phyloP scores from a whole-genome alignment of 2,113 vertebrate species.

The Hymenochirus boettgeri region DNA sequence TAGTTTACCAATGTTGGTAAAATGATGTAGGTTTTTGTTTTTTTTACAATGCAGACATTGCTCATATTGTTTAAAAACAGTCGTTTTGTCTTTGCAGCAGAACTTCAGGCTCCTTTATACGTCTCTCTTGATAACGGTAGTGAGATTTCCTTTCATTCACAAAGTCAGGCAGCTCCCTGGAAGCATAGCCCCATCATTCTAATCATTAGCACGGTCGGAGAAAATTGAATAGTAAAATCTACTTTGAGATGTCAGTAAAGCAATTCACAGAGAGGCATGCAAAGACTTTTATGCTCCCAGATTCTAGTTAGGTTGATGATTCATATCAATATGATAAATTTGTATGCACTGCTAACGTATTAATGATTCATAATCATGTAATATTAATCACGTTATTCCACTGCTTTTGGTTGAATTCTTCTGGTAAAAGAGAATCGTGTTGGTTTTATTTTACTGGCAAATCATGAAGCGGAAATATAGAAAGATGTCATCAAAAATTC shows the following conservation, averaged over 20 bases:
- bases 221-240: too few species aligned
- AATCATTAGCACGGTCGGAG: not conserved
- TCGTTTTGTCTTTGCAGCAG: too few species aligned
- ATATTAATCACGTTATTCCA: not conserved
- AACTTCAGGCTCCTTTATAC: too few species aligned
- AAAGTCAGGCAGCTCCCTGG: not conserved
- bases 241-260: not conserved
- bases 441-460: not conserved
- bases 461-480: too few species aligned
- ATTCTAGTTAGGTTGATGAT: conserved; percentile 8
- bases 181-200: not conserved
- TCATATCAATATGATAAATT: conserved; percentile 14
- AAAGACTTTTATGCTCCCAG: not conserved
- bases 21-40: too few species aligned
- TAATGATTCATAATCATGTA: not conserved
- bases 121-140: too few species aligned
- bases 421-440: not conserved
- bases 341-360: conserved; percentile 1
- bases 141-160: too few species aligned
- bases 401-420: not conserved
- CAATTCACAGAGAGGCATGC: conserved; percentile 16
- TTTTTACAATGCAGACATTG: too few species aligned
- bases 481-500: too few species aligned
- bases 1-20: too few species aligned
- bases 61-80: too few species aligned